Percentiles rank a stretch among this genome's conserved stretches.
Evolutionary conservation across 2,797 vertebrate species (phyloP).

Genomic region (Clamator glandarius): DNA sequence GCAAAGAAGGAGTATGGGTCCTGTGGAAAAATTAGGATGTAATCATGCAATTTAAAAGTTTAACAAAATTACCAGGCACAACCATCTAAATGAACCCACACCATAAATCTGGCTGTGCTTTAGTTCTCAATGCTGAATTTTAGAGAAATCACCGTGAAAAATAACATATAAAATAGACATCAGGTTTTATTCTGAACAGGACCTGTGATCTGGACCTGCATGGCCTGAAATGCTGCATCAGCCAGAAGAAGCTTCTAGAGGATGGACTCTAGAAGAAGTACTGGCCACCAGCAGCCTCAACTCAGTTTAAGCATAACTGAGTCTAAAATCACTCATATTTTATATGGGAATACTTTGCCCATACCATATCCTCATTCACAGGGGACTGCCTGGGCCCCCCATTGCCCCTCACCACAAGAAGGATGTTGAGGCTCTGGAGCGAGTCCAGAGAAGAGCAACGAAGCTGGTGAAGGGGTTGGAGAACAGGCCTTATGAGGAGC

Average conservation of each 20-base stretch:
- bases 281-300: not conserved
- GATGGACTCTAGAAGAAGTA: not conserved
- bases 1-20: not conserved
- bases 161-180: not conserved
- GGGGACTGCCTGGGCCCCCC: too few relatives aligned
- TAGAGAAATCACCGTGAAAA: not conserved
- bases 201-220: not conserved
- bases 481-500: too few relatives aligned
- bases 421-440: too few relatives aligned
- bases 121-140: not conserved
- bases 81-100: not conserved
- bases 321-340: not conserved
- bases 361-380: not conserved
- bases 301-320: not conserved
- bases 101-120: not conserved
- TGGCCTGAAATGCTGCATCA: not conserved
- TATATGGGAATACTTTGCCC: not conserved
- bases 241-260: not conserved
- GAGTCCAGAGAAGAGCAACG: too few relatives aligned
- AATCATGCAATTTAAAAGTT: not conserved
- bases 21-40: not conserved
- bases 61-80: not conserved
- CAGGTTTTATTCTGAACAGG: not conserved
- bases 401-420: too few relatives aligned
- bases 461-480: too few relatives aligned